Percentiles rank a stretch among this genome's conserved stretches.
phyloP scores from a whole-genome alignment of 2,888 invertebrate species.

The Tholera decimalis region DNA sequence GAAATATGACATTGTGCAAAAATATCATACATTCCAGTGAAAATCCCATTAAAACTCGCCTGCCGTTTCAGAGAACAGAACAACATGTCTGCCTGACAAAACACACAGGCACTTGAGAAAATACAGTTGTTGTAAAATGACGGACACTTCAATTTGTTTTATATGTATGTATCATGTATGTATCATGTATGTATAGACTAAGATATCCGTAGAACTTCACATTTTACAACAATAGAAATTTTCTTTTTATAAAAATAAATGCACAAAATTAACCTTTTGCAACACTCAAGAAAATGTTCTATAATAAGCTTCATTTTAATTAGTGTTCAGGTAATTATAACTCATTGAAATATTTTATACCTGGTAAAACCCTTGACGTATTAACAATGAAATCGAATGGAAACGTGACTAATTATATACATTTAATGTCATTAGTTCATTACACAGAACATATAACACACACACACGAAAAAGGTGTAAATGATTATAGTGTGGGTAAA shows the following conservation, averaged over 20 bases:
- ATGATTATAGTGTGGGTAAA: not conserved
- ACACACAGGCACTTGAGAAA: too few relatives aligned
- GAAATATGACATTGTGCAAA: not conserved
- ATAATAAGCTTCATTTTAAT: slow-evolving; percentile 9
- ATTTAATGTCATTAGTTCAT: slow-evolving; percentile 26
- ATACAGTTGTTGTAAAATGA: too few relatives aligned
- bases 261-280: slow-evolving; percentile 6
- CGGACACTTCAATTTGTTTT: too few relatives aligned
- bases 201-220: not conserved
- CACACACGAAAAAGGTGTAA: slow-evolving; percentile 12
- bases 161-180: too few relatives aligned
- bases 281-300: slow-evolving; percentile 31
- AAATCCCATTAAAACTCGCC: too few relatives aligned
- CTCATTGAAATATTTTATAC: slow-evolving; percentile 48
- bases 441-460: too few relatives aligned
- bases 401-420: slow-evolving; percentile 52
- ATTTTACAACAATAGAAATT: not conserved
- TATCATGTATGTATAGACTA: too few relatives aligned
- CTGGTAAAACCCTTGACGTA: slow-evolving; percentile 61
- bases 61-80: too few relatives aligned
- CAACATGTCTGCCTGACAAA: too few relatives aligned
- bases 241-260: not conserved
- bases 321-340: slow-evolving; percentile 26
- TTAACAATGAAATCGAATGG: slow-evolving; percentile 43
- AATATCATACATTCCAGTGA: too few relatives aligned